Conservation (phyloP, 2,797 vertebrate genomes). For the Kryptolebias ocellatus region DNA sequence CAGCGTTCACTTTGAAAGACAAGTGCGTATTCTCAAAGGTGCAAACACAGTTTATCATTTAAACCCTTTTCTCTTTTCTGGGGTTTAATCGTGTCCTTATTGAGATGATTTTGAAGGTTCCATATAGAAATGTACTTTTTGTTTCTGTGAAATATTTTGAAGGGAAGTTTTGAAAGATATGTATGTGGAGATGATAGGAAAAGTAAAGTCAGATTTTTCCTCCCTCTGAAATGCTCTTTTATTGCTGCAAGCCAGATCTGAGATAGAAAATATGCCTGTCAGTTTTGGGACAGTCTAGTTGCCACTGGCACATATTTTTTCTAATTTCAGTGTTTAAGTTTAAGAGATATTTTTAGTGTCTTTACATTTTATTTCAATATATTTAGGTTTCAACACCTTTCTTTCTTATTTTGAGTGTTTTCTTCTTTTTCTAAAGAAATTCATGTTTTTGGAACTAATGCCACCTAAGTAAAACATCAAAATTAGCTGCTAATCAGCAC, state of each 20-base stretch:
- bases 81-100: neutral
- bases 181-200: neutral
- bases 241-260: neutral
- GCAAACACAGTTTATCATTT: neutral
- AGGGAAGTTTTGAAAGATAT: neutral
- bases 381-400: neutral
- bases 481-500: conserved; percentile 16
- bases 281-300: neutral
- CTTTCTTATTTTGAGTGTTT: neutral
- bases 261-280: neutral
- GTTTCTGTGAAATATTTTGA: neutral
- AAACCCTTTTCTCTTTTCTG: neutral
- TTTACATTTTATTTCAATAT: neutral
- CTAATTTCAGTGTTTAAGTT: neutral
- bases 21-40: neutral
- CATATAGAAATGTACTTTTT: no score
- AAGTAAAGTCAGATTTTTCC: neutral
- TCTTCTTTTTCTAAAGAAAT: neutral
- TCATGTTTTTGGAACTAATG: neutral
- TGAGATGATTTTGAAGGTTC: neutral
- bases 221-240: neutral
- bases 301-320: no score
- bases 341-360: no score
- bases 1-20: neutral
- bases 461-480: neutral